Conservation (phyloP, 2,797 vertebrate species). For the Tragopan temminckii region DNA sequence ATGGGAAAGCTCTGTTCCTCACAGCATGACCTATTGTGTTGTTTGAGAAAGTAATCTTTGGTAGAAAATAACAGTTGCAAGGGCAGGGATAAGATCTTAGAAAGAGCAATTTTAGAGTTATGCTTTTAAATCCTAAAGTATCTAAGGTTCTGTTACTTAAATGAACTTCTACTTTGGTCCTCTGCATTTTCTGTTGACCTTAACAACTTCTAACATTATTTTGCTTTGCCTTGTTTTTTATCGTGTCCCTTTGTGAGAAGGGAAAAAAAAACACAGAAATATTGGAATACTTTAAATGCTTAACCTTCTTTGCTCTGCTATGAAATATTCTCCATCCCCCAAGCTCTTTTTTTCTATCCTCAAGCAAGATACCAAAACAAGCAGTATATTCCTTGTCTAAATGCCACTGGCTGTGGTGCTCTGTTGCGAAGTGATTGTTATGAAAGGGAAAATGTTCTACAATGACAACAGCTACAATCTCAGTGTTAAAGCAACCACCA, state of each 20-base stretch:
- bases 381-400: background rate
- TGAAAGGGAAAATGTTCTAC: background rate
- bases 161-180: background rate
- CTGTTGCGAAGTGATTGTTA: background rate
- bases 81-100: background rate
- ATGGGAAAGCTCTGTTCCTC: background rate
- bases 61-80: background rate
- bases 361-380: background rate
- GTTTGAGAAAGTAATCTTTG: background rate
- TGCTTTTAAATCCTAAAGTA: background rate
- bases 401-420: background rate
- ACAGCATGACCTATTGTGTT: background rate
- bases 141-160: background rate
- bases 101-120: background rate
- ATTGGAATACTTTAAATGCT: background rate
- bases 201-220: background rate
- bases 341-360: background rate
- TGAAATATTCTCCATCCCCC: background rate
- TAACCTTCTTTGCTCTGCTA: background rate
- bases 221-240: accelerated
- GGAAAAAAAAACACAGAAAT: background rate
- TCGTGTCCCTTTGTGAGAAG: background rate
- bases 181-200: background rate
- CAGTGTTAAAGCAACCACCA: background rate
- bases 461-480: background rate